Conservation (phyloP, 2,113 vertebrate species). For the Ageneiosus marmoratus region DNA sequence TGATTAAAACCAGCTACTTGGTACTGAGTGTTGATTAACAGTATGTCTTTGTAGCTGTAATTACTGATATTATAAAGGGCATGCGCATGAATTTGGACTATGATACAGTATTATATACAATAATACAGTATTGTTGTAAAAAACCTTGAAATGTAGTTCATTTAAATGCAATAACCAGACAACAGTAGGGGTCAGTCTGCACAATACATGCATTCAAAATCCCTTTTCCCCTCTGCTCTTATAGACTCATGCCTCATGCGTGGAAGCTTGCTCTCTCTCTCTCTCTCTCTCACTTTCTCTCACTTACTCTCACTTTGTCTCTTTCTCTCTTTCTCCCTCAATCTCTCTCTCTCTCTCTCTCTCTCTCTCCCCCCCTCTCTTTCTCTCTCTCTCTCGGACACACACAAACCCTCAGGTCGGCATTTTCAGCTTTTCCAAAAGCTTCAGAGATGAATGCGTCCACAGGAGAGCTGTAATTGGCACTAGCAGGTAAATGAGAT, state of each 20-base stretch:
- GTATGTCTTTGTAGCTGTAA: background rate
- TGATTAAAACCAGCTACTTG: background rate
- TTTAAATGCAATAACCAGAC: slow-evolving; percentile 34
- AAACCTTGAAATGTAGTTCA: background rate
- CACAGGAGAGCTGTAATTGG: slow-evolving; percentile 43
- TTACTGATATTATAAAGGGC: background rate
- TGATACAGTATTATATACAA: too few relatives aligned
- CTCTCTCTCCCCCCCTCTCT: background rate
- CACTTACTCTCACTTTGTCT: too few relatives aligned
- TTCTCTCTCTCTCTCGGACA: slow-evolving; percentile 46
- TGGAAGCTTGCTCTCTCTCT: background rate
- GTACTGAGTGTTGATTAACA: background rate
- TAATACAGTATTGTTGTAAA: background rate
- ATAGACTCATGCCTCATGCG: background rate
- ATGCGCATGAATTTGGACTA: too few relatives aligned
- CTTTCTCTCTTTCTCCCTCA: background rate
- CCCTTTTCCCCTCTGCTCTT: background rate
- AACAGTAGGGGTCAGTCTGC: slow-evolving; percentile 13
- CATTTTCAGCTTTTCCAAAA: slow-evolving; percentile 37
- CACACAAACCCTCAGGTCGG: slow-evolving; percentile 37
- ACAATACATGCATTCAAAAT: background rate
- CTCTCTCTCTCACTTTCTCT: too few relatives aligned
- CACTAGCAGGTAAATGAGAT: slow-evolving; percentile 48
- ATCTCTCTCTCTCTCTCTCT: background rate
- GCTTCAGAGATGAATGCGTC: slow-evolving; percentile 31